Evolutionary conservation across 2,797 vertebrate species (phyloP).

Genomic region (Melanotaenia nigrans): DNA sequence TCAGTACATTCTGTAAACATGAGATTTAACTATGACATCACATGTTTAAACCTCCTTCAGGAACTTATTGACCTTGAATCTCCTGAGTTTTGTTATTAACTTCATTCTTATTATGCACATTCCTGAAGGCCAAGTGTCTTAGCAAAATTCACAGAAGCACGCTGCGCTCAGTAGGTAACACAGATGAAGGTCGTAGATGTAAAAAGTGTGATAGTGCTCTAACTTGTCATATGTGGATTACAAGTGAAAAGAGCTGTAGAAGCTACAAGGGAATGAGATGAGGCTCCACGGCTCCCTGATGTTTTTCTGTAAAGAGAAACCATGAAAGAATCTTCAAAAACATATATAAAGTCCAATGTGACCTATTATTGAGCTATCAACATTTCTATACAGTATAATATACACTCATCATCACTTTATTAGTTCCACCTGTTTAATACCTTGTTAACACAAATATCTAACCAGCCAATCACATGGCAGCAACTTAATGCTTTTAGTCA

Average conservation of each 20-base stretch:
- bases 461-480: too few relatives aligned
- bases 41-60: background rate
- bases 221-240: too few relatives aligned
- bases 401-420: too few relatives aligned
- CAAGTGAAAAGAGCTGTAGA: too few relatives aligned
- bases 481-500: too few relatives aligned
- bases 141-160: background rate
- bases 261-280: too few relatives aligned
- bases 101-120: conserved; percentile 12
- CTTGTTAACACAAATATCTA: too few relatives aligned
- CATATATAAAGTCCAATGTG: too few relatives aligned
- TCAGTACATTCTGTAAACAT: background rate
- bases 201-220: background rate
- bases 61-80: conserved; percentile 12
- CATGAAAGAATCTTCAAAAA: background rate
- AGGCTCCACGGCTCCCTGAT: too few relatives aligned
- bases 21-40: background rate
- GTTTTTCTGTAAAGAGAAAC: background rate
- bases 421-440: too few relatives aligned
- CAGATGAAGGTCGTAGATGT: background rate
- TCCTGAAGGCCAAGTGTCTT: conserved; percentile 2
- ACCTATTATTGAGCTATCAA: too few relatives aligned
- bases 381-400: too few relatives aligned
- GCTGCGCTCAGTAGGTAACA: background rate
- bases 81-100: conserved; percentile 33